Evolutionary conservation across 1,140 invertebrate genomes (phyloP).

Genomic region (Rhagoletis pomonella): DNA sequence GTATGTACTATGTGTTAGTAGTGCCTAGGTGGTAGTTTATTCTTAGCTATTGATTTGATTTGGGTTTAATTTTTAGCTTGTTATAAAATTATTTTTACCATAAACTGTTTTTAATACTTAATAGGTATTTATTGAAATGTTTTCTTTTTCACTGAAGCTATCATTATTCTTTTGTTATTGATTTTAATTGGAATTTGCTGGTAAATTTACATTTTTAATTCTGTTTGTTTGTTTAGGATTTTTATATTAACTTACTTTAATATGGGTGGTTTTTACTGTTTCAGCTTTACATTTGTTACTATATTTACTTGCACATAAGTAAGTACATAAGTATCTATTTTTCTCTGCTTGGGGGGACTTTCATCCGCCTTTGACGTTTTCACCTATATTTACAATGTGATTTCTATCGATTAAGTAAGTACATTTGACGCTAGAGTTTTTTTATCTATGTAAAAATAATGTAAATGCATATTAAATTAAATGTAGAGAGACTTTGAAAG

Average conservation of each 20-base stretch:
- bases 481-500: too few species aligned
- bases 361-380: constrained; percentile 66
- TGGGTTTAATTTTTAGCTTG: constrained; percentile 38
- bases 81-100: background rate
- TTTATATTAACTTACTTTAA: constrained; percentile 11
- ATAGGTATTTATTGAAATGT: constrained; percentile 48
- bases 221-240: background rate
- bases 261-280: constrained; percentile 43
- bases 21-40: background rate
- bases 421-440: constrained; percentile 38
- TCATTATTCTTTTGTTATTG: constrained; percentile 3
- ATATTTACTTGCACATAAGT: constrained; percentile 26
- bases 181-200: background rate
- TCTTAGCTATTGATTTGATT: constrained; percentile 14
- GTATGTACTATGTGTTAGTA: background rate
- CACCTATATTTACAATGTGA: constrained; percentile 63
- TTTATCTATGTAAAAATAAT: background rate
- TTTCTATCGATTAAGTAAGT: constrained; percentile 48
- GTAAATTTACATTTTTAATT: constrained; percentile 26
- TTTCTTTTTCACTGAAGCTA: background rate
- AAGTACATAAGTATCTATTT: constrained; percentile 18
- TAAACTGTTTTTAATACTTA: constrained; percentile 36
- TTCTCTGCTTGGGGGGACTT: constrained; percentile 66
- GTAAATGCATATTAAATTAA: too few species aligned
- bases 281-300: constrained; percentile 49